These are phyloP conservation scores for Vanessa atalanta DNA, from an alignment of 1,140 invertebrate species.

Conservation along the genomic window DNA sequence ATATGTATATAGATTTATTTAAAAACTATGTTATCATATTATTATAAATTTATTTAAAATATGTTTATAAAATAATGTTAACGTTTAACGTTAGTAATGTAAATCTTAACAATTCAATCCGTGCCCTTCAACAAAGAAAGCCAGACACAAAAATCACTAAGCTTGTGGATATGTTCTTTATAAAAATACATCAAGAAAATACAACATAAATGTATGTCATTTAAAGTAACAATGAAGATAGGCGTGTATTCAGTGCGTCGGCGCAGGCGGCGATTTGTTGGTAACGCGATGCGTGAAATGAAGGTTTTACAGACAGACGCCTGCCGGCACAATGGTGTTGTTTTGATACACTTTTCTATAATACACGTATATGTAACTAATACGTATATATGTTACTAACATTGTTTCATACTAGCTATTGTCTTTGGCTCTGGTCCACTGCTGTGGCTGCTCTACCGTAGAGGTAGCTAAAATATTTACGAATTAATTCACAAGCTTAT, in stretches of 20 bases:
- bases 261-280: conserved; percentile 38
- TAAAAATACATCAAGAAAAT: background rate
- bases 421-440: no score
- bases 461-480: no score
- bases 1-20: no score
- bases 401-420: background rate
- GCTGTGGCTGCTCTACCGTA: no score
- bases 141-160: background rate
- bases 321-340: conserved; percentile 28
- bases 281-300: conserved; percentile 55
- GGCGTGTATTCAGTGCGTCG: conserved; percentile 11
- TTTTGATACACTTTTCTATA: background rate
- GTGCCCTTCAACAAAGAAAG: no score
- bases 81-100: no score
- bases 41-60: no score
- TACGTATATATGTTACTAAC: background rate
- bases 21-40: no score
- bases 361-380: background rate
- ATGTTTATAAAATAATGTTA: no score
- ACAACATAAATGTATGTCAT: conserved; percentile 2
- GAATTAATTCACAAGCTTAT: no score
- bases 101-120: no score
- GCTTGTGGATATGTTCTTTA: background rate
- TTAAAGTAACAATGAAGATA: conserved; percentile 12
- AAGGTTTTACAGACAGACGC: conserved; percentile 39